Base-by-base conservation (phyloP, 2,113 vertebrate species). In the Cairina moschata region DNA sequence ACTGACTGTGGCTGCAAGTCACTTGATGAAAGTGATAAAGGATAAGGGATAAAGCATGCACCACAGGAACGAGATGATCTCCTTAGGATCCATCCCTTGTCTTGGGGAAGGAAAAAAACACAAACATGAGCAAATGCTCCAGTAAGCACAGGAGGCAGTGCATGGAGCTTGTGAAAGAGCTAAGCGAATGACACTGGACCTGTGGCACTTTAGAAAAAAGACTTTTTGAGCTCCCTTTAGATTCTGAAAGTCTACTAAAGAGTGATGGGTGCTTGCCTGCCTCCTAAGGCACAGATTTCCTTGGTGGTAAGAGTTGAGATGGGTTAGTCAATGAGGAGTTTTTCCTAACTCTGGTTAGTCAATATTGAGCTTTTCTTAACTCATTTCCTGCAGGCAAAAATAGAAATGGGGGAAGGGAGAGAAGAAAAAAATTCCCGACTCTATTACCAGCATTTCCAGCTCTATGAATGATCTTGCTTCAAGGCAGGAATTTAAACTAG, bases 1-100 rank as follows among this genome's bases (percentile, higher is more conserved):
- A 66, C 44, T 11, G 1, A 36, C 54, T 66, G 44, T 40, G 32
- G 34, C 82, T 40, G 21, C 1, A 73, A 20, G 36, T 56, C 8
- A 58, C 0, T 15, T 13, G 32, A 62, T 11, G 12, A 65, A 25
- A 21, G 44, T 18, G 44, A 46, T 46, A 18, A 46, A 46, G 44
- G 17, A 46, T 46, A 50, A 6, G 6, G 10, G 44, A 17, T n/a
- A 81, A 62, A 22, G 74, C 0, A 1, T 6, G 56, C 54, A 48
- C 21, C 67, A 82, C 22, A 62, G 8, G 11, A 60, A 36, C 26
- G 11, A 66, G 17, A 34, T 26, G 12, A 67, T 58, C 10, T 69
- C 52, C 25, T 31, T 4, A 4, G 56, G 26, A 74, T 58, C 55
- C 26, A 11, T 2, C 50, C 32, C 14, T 69, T 50, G 15, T 32